These are phyloP conservation scores for Enteromius afrohamiltoni DNA, from an alignment of 2,797 vertebrate genomes.

Conservation along the genomic window DNA sequence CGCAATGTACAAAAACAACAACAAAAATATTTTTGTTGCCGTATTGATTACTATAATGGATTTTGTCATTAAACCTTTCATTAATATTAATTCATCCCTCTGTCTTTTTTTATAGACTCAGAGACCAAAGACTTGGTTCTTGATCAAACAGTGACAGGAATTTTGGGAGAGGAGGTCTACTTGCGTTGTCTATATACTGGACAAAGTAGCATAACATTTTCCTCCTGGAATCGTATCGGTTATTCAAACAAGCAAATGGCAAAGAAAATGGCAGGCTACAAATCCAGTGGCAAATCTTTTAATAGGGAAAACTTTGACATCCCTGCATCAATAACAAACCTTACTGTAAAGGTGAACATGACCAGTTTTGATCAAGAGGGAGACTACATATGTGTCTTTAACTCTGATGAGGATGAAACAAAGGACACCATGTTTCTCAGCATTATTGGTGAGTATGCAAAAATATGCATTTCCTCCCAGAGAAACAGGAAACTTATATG, in stretches of 20 bases:
- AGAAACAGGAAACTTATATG: neutral
- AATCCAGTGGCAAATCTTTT: rapidly evolving
- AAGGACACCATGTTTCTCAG: constrained; percentile 56
- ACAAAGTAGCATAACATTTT: constrained; percentile 16
- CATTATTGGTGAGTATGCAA: constrained; percentile 71
- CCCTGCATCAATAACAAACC: constrained; percentile 72
- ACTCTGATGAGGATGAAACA: neutral
- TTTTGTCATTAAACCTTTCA: constrained; percentile 62
- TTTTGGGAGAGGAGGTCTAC: constrained; percentile 71
- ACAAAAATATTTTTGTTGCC: neutral
- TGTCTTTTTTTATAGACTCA: constrained; percentile 55
- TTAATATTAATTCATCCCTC: neutral
- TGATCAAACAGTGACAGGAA: constrained; percentile 62
- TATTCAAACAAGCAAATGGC: constrained; percentile 29
- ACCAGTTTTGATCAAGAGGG: constrained; percentile 68
- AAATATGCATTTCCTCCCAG: neutral
- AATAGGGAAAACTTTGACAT: constrained; percentile 49
- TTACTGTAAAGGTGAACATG: constrained; percentile 70
- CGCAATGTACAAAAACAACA: constrained; percentile 7
- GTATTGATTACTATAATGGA: constrained; percentile 59
- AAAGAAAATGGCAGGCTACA: constrained; percentile 64
- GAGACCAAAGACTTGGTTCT: constrained; percentile 47
- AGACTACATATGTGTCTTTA: constrained; percentile 72
- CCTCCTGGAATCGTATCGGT: constrained; percentile 66
- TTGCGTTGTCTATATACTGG: constrained; percentile 73